Conservation (phyloP, 2,797 vertebrate genomes). For the Anguilla obscura region DNA sequence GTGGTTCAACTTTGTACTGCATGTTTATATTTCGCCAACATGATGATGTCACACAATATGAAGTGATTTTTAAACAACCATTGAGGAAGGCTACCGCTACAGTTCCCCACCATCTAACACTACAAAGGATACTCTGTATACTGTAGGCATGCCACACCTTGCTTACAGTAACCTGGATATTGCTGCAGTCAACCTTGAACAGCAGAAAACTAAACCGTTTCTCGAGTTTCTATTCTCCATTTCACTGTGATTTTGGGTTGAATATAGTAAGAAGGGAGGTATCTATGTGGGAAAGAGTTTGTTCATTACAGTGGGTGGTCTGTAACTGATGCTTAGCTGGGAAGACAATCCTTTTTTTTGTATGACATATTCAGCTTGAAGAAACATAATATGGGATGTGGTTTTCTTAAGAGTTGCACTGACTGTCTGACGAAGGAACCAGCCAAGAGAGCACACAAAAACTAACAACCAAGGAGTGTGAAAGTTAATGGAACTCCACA, state of each 20-base stretch:
- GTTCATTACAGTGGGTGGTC: not conserved
- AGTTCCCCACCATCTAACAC: not conserved
- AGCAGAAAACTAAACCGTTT: not conserved
- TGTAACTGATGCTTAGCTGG: not conserved
- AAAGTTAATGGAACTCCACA: not conserved
- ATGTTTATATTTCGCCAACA: not conserved
- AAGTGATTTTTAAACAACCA: not conserved
- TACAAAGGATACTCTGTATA: not conserved
- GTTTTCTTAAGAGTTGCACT: not conserved
- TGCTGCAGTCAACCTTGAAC: not conserved
- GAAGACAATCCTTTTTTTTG: not conserved
- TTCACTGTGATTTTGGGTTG: not conserved
- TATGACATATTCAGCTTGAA: not conserved
- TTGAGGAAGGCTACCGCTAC: not conserved
- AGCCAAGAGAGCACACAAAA: not conserved
- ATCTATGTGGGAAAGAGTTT: not conserved
- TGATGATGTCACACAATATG: not conserved
- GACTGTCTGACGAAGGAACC: not conserved
- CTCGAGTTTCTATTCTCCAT: not conserved
- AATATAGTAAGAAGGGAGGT: not conserved
- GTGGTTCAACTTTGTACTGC: not conserved
- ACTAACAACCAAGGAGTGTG: not conserved
- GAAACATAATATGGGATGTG: not conserved
- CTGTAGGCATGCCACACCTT: not conserved
- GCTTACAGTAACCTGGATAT: not conserved